Percentiles rank a stretch among this genome's conserved stretches.
phyloP scores from a whole-genome alignment of 2,888 invertebrate species.

The Fragum fragum region DNA sequence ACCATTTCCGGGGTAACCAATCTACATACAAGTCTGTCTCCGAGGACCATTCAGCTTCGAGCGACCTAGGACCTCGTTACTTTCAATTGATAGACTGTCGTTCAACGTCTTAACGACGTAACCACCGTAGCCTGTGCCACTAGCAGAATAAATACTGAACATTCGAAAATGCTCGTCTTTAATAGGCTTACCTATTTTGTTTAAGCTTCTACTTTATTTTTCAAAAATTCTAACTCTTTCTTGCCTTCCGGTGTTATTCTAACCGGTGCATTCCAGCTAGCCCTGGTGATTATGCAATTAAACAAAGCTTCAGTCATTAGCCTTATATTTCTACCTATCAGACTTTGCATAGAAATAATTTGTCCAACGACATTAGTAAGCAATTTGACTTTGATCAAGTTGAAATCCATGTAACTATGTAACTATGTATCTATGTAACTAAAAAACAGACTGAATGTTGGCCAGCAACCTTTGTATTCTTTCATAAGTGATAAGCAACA shows the following conservation, averaged over 20 bases:
- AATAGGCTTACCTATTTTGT: background rate
- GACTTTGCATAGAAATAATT: no score
- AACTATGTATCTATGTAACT: background rate
- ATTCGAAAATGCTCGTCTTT: background rate
- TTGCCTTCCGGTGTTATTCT: no score
- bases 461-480: slow-evolving; percentile 6
- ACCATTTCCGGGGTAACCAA: background rate
- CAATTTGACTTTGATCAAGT: background rate
- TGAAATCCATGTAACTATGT: background rate
- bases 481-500: background rate
- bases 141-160: no score
- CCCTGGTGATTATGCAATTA: no score
- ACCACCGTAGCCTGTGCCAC: no score
- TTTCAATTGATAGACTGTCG: background rate
- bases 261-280: no score
- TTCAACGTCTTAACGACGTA: no score
- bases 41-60: slow-evolving; percentile 2
- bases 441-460: background rate
- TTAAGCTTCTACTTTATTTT: background rate
- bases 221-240: no score
- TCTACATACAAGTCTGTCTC: background rate
- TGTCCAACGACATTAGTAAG: no score
- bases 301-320: no score
- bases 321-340: no score
- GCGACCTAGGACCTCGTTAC: background rate